Conservation (phyloP, 2,888 invertebrate genomes). For the Eristalis pertinax region DNA sequence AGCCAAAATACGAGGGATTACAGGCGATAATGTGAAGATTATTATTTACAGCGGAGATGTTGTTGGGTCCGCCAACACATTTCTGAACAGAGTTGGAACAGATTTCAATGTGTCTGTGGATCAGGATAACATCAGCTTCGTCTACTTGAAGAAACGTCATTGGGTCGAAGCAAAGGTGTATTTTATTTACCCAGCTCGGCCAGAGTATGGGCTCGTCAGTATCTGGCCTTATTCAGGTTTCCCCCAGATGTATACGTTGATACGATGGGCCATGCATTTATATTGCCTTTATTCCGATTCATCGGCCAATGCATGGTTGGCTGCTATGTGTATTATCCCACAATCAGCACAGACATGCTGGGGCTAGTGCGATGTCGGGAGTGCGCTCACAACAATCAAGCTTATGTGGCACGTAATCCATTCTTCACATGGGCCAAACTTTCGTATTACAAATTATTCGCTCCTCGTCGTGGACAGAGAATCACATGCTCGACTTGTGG, state of each 20-base stretch:
- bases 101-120: slow-evolving; percentile 88
- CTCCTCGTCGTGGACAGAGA: slow-evolving; percentile 98
- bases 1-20: slow-evolving; percentile 84
- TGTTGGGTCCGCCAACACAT: slow-evolving; percentile 88
- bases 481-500: slow-evolving; percentile 93
- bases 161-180: slow-evolving; percentile 93
- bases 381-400: slow-evolving; percentile 91
- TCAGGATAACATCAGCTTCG: slow-evolving; percentile 87
- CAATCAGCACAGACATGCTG: slow-evolving; percentile 96
- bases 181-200: slow-evolving; percentile 92
- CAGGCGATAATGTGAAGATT: slow-evolving; percentile 86
- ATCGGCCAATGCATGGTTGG: slow-evolving; percentile 91
- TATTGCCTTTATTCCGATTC: slow-evolving; percentile 94
- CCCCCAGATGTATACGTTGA: slow-evolving; percentile 96
- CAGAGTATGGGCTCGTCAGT: slow-evolving; percentile 95
- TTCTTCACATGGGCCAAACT: slow-evolving; percentile 91
- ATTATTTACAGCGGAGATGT: slow-evolving; percentile 96
- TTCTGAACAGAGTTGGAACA: slow-evolving; percentile 89
- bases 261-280: slow-evolving; percentile 97
- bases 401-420: slow-evolving; percentile 90
- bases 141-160: slow-evolving; percentile 88
- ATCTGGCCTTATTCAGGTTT: slow-evolving; percentile 89
- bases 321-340: slow-evolving; percentile 98
- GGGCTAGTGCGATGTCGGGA: slow-evolving; percentile 88
- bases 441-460: slow-evolving; percentile 94